phyloP scores from a whole-genome alignment of 2,113 vertebrate genomes.

The Butorides virescens region DNA sequence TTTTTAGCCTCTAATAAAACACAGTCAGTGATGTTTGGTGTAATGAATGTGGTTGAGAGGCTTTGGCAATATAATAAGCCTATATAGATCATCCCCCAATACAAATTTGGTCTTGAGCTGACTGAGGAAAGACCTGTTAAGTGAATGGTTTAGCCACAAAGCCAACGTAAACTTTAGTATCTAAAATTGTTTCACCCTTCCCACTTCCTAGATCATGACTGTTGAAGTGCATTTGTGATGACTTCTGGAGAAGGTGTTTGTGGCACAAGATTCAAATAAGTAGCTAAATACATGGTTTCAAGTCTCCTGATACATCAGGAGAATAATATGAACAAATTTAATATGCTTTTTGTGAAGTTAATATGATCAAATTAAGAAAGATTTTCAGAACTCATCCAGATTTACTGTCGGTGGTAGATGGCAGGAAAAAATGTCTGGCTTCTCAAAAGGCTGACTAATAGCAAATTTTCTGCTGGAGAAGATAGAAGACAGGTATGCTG shows the following conservation, averaged over 20 bases:
- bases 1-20: neutral
- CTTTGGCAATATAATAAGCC: neutral
- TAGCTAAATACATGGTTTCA: neutral
- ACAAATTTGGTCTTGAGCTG: neutral
- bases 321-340: neutral
- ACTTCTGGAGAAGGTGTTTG: neutral
- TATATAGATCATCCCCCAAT: neutral
- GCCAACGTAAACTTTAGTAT: neutral
- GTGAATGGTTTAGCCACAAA: neutral
- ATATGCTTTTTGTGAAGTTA: neutral
- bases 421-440: neutral
- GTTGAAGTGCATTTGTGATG: neutral
- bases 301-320: neutral
- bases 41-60: neutral
- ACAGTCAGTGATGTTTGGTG: neutral
- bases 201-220: neutral
- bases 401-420: neutral
- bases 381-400: neutral
- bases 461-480: neutral
- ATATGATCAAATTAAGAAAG: neutral
- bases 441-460: neutral
- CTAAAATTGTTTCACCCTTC: neutral
- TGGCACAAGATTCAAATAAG: neutral
- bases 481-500: neutral
- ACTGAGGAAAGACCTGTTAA: neutral